Conservation (phyloP, 2,888 invertebrate genomes). For the Sarcophaga subvicina region DNA sequence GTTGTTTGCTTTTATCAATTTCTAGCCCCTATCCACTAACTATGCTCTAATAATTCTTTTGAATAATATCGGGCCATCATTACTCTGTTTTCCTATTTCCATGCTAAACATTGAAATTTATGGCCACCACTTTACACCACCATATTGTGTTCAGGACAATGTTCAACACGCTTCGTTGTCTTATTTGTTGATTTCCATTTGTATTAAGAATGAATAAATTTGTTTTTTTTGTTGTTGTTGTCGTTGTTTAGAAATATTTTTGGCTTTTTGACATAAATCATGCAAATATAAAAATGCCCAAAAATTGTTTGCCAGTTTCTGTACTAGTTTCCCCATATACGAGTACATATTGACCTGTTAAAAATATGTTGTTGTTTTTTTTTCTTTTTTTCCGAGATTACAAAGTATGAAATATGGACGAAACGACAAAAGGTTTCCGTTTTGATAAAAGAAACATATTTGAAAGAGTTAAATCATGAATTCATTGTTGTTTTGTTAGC, state of each 20-base stretch:
- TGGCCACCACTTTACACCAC: too few species aligned
- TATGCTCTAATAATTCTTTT: too few species aligned
- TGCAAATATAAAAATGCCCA: background rate
- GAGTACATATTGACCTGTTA: constrained; percentile 5
- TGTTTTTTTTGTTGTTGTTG: background rate
- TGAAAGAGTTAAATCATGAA: background rate
- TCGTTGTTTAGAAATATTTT: background rate
- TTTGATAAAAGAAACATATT: background rate
- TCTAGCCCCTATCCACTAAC: too few species aligned
- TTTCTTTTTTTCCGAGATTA: constrained; percentile 1
- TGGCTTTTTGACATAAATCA: constrained; percentile 10
- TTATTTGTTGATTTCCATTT: constrained; percentile 1
- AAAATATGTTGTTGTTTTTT: background rate
- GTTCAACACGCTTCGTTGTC: too few species aligned
- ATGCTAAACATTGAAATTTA: too few species aligned
- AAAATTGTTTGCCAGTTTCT: background rate
- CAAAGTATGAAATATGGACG: constrained; percentile 3
- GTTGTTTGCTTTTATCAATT: too few species aligned
- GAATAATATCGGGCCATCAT: too few species aligned
- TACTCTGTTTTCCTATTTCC: too few species aligned
- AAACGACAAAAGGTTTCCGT: background rate
- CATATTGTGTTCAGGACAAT: too few species aligned
- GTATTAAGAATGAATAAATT: background rate
- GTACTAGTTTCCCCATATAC: background rate
- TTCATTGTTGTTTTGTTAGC: background rate